These are phyloP conservation scores for Lamellibrachia columna DNA, from an alignment of 2,888 invertebrate species.

Conservation along the genomic window DNA sequence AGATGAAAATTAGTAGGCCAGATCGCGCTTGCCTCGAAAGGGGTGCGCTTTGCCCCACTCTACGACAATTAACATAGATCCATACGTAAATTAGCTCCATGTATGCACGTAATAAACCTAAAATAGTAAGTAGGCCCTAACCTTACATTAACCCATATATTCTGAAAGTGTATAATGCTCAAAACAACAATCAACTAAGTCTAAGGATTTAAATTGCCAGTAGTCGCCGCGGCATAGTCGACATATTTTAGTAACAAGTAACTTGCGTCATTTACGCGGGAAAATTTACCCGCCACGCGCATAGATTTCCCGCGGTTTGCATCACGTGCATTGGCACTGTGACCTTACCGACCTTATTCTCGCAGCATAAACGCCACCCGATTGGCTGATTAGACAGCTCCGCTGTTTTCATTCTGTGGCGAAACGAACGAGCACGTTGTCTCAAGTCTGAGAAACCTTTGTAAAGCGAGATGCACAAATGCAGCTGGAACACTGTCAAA, in stretches of 20 bases:
- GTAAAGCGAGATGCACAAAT: background rate
- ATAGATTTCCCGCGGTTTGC: background rate
- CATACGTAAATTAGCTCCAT: too few relatives aligned
- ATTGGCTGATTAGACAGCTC: background rate
- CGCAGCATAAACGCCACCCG: background rate
- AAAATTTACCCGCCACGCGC: background rate
- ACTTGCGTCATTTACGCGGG: background rate
- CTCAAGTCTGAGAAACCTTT: background rate
- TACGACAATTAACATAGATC: too few relatives aligned
- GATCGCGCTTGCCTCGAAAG: too few relatives aligned
- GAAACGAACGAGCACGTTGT: conserved; percentile 1
- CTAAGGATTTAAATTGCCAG: background rate
- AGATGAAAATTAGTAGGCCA: too few relatives aligned
- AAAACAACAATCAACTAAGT: background rate
- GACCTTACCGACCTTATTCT: conserved; percentile 9
- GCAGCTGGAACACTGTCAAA: background rate
- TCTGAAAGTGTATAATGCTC: background rate
- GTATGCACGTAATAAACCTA: too few relatives aligned
- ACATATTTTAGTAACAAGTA: background rate
- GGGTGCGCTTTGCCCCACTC: too few relatives aligned
- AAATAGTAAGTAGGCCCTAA: too few relatives aligned
- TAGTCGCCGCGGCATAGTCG: background rate
- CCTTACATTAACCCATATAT: background rate
- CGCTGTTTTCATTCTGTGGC: conserved; percentile 12
- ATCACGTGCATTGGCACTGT: background rate